Evolutionary conservation across 1,140 invertebrate genomes (phyloP).

Genomic region (Cotesia glomerata): DNA sequence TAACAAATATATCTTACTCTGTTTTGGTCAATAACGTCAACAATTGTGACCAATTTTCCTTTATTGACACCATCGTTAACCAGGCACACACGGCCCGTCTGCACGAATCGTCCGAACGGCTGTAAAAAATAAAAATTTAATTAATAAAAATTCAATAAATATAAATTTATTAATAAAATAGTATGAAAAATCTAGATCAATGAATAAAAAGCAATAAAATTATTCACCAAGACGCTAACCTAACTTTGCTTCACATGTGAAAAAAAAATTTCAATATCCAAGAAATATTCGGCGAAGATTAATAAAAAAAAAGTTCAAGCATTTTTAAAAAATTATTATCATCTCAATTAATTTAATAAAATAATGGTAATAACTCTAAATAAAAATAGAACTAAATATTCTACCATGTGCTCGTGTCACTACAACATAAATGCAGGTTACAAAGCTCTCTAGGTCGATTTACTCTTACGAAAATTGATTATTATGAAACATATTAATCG

Average conservation of each 20-base stretch:
- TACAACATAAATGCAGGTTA: neutral
- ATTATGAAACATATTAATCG: neutral
- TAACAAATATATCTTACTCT: constrained; percentile 71
- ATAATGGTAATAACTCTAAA: neutral
- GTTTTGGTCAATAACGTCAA: constrained; percentile 97
- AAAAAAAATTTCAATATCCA: no score
- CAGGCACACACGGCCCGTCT: constrained; percentile 95
- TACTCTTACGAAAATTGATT: neutral
- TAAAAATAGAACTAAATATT: neutral
- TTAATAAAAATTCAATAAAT: neutral
- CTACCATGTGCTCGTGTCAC: neutral
- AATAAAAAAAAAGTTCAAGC: no score
- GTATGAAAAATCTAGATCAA: no score
- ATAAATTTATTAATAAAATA: neutral
- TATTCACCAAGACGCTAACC: no score
- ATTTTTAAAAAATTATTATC: neutral
- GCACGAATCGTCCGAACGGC: constrained; percentile 93
- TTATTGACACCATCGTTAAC: constrained; percentile 86
- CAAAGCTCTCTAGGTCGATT: neutral
- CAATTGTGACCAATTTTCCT: constrained; percentile 91
- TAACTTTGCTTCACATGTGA: neutral
- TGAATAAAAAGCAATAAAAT: no score
- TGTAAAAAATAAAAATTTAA: constrained; percentile 49
- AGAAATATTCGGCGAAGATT: no score
- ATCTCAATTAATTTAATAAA: neutral